Conservation (phyloP, 2,888 invertebrate species). For the Drosophila testacea region DNA sequence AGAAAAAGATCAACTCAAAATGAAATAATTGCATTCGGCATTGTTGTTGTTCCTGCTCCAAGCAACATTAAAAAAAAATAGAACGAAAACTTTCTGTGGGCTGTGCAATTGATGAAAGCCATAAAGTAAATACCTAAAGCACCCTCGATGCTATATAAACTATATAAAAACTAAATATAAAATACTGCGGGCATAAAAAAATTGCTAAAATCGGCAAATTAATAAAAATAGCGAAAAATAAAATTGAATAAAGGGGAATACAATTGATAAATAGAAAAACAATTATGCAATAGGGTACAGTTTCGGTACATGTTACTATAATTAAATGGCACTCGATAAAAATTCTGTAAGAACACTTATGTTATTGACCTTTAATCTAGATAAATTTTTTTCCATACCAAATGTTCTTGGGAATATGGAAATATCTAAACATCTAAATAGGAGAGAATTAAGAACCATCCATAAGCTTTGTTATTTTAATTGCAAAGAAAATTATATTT, state of each 20-base stretch:
- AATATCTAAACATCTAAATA: no score
- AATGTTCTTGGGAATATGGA: no score
- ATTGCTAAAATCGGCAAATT: constrained; percentile 28
- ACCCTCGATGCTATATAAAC: constrained; percentile 1
- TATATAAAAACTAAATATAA: constrained; percentile 10
- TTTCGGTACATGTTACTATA: not conserved
- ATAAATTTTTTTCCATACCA: no score
- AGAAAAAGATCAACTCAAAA: constrained; percentile 46
- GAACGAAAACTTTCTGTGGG: not conserved
- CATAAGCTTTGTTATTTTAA: no score
- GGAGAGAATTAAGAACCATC: no score
- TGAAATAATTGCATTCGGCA: constrained; percentile 37
- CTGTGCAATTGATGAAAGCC: constrained; percentile 54
- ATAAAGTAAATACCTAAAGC: constrained; percentile 64
- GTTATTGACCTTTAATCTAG: no score
- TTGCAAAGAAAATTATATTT: no score
- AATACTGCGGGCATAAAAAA: constrained; percentile 30
- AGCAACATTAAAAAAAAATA: constrained; percentile 8
- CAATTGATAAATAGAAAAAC: constrained; percentile 13
- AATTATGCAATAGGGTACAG: constrained; percentile 6
- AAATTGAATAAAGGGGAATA: not conserved
- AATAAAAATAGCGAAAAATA: constrained; percentile 19
- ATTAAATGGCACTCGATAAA: not conserved
- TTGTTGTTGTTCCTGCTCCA: constrained; percentile 9
- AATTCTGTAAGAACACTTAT: not conserved